Evolutionary conservation across 2,113 vertebrate species (phyloP).

Genomic region (Synchiropus splendidus): DNA sequence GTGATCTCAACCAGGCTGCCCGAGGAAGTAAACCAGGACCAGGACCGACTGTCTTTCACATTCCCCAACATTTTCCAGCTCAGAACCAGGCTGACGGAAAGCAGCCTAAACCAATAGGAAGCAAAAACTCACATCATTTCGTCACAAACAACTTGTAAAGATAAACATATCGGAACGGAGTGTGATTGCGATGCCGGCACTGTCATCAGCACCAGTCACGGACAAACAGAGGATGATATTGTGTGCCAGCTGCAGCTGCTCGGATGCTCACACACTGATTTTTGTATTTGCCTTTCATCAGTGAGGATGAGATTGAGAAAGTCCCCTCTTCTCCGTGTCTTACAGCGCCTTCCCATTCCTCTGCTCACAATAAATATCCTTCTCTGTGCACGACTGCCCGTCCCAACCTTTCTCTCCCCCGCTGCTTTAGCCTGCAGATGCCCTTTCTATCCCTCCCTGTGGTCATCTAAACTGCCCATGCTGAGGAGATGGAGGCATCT

Average conservation of each 20-base stretch:
- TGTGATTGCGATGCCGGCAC: conserved; percentile 20
- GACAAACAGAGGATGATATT: conserved; percentile 45
- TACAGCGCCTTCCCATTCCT: conserved; percentile 17
- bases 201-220: conserved; percentile 43
- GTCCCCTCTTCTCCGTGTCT: background rate
- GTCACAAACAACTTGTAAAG: conserved; percentile 9
- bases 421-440: conserved; percentile 18
- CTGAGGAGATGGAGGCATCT: conserved; percentile 33
- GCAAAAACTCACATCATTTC: no score
- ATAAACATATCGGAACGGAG: conserved; percentile 29
- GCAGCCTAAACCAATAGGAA: no score
- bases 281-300: conserved; percentile 27
- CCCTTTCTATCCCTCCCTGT: conserved; percentile 32
- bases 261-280: conserved; percentile 24
- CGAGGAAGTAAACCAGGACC: no score
- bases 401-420: conserved; percentile 16
- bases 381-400: conserved; percentile 5
- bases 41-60: no score
- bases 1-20: no score
- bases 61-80: no score
- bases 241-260: conserved; percentile 51
- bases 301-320: conserved; percentile 29
- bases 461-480: conserved; percentile 36
- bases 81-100: no score
- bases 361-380: conserved; percentile 18